Evolutionary conservation across 30 jellyfish, hydroid and myxozoan genomes (phyloP), one percentile per base, ranked within the genome.

Genomic region (Hydractinia symbiolongicarpus): DNA sequence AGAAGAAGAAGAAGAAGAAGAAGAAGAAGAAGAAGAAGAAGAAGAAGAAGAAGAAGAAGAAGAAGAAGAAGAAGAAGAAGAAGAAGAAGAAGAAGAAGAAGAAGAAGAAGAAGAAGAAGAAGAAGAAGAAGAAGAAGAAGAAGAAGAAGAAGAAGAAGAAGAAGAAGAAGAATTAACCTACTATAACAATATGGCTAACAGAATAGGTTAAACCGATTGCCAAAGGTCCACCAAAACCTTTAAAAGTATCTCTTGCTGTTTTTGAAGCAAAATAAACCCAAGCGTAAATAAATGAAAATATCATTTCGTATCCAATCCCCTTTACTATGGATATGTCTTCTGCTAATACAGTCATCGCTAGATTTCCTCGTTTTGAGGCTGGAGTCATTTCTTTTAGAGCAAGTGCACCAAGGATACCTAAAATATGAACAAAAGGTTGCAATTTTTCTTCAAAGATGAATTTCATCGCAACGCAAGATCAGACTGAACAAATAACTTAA

Each of bases 221-320:
- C 15, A 79, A 50, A 21, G 87, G 87, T 5, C 87, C 87, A 40
- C 83, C 81, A 66, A 79, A 79, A 14, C 87, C 87, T 79, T 79
- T 79, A 68, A 79, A 79, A 19, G 44, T 55, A 11, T 79, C 84
- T n/a, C 70, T 49, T 50, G 80, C 19, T 64, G 74, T 64, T 51
- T 66, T 79, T 61, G 87, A 79, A 16, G 87, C 66, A 10, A 79
- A 79, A 61, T 79, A 49, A 7, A 79, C 61, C 87, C 87, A 79
- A 19, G 87, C 30, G 50, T 79, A 79, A 7, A 61, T 7, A 61
- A 79, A 79, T 20, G 85, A 21, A 44, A 79, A 79, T 9, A 66
- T 67, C 9, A 68, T 68, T 61, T 79, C 87, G 51, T 30, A 79
- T 11, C 69, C 87, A 51, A 79, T 61, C 6, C 87, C 87, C 50